Evolutionary conservation across 2,888 invertebrate species (phyloP).

Genomic region (Chalcis sispes): DNA sequence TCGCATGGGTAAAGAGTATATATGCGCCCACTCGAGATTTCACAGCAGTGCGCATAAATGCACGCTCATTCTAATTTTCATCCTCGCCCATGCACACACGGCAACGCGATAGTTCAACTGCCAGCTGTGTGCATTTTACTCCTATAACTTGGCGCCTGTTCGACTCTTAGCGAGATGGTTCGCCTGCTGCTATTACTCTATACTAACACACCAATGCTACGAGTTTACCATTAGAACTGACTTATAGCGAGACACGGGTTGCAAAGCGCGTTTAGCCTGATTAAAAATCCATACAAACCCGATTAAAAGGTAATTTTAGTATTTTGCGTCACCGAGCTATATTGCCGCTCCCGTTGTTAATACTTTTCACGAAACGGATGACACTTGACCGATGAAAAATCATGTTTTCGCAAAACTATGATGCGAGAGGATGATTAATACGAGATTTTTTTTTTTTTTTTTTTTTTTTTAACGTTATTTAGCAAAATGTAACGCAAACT

Average conservation of each 20-base stretch:
- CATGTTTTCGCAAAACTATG: no score
- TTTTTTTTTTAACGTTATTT: no score
- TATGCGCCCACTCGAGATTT: not conserved
- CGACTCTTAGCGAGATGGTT: conserved; percentile 5
- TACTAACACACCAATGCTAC: not conserved
- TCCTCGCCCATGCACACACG: conserved; percentile 1
- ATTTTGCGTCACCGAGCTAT: conserved; percentile 3
- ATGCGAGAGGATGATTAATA: no score
- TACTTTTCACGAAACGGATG: no score
- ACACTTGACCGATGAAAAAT: no score
- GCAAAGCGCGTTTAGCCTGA: conserved; percentile 34
- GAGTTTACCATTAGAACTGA: conserved; percentile 30
- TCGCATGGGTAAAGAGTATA: no score
- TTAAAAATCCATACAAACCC: conserved; percentile 51
- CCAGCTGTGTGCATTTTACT: not conserved
- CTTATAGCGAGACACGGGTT: conserved; percentile 25
- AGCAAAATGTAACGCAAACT: no score
- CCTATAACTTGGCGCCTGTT: conserved; percentile 5
- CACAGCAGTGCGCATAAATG: conserved; percentile 3
- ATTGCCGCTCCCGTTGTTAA: no score
- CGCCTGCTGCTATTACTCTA: no score
- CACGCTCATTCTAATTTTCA: conserved; percentile 42
- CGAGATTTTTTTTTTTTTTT: no score
- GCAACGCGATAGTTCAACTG: no score
- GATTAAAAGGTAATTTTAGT: conserved; percentile 25